Base-by-base conservation (phyloP, 2,888 invertebrate species). In the Galerucella pusilla region DNA sequence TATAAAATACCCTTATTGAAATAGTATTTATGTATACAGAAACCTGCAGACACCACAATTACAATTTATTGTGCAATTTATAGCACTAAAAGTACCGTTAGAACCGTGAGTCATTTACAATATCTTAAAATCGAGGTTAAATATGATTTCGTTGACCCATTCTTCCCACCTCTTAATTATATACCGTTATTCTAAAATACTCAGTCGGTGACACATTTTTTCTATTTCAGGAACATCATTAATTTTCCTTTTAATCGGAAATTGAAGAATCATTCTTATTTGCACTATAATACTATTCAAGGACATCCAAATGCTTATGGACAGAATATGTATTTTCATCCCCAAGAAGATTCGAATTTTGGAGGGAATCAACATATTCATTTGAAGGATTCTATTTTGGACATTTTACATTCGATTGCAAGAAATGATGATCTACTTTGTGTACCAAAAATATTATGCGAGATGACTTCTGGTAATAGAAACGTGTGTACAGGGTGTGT, bases 391-490 rank as follows among this genome's bases (percentile, higher is more conserved):
- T 35, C 86, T 42, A 80, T 89, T 57, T 85, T 87, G 83, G 87
- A 88, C 28, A 91, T 91, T 14, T 85, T 93, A 77, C 88, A 89
- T 81, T 91, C 92, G 77, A 91, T 93, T 81, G 90, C 92, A 20
- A 88, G 90, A 81, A 92, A 94, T 86, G 96, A 96, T 85, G 94
- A 94, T 85, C 90, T 92, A 81, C 92, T 93, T 83, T 96, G 96
- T 86, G 94, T 96, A 76, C 93, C 95, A 3, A 90, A 94, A 84
- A 89, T 96, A 80, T 89, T 96, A 77, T 96, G 96, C 84, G 95
- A 95, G 87, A 91, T 94, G 70, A 93, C 94, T 88, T 91, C 82
- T 88, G 90, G 91, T 77, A 89, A 91, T 67, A 70, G 57, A 59
- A 4, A 25, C 45, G 28, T 14, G 35, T 14, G 2, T 45, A n/a